Base-by-base conservation (phyloP, 1,140 invertebrate genomes). In the Bombus ignitus region DNA sequence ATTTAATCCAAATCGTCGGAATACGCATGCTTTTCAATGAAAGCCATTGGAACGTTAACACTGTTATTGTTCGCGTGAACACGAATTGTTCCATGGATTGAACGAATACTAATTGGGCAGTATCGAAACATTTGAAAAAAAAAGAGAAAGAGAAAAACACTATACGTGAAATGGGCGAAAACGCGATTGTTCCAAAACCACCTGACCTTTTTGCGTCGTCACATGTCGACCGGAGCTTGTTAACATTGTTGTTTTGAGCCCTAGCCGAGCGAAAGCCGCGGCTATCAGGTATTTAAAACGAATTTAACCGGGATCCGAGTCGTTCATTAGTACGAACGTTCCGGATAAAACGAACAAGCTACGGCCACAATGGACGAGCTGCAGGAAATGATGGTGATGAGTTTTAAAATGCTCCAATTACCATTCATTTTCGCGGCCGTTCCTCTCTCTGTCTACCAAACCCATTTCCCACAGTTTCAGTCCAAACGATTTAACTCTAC, bases 331-430 rank as follows among this genome's bases (percentile, higher is more conserved):
- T 42, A 80, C 82, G 86, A 83, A 83, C 72, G 65, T 70, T 35
- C 66, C 47, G 85, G 65, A 77, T 71, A 78, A 87, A 88, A 83
- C 72, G 76, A 75, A 81, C 86, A 76, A 88, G 47, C 78, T 57
- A 25, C 71, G 39, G 72, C 81, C 83, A 65, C 81, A 88, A 87
- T 76, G 65, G 74, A 87, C 59, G 79, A 79, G 81, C 74, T 62
- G 62, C 66, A 81, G 81, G 84, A 86, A 91, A 89, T 79, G 81
- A 91, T 89, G 89, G 70, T 91, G 90, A 91, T 91, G 90, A 89
- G 89, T 90, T 91, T 91, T 91, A 91, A 91, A 91, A 90, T 81
- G 85, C 75, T 89, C 81, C 85, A 91, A 90, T 91, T 91, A 91
- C 89, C 81, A 73, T 83, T 84, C 72, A 70, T 68, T 86, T 87